Percentiles rank a stretch among this genome's conserved stretches.
Evolutionary conservation across 2,113 vertebrate species (phyloP).

Genomic region (Nymphicus hollandicus): DNA sequence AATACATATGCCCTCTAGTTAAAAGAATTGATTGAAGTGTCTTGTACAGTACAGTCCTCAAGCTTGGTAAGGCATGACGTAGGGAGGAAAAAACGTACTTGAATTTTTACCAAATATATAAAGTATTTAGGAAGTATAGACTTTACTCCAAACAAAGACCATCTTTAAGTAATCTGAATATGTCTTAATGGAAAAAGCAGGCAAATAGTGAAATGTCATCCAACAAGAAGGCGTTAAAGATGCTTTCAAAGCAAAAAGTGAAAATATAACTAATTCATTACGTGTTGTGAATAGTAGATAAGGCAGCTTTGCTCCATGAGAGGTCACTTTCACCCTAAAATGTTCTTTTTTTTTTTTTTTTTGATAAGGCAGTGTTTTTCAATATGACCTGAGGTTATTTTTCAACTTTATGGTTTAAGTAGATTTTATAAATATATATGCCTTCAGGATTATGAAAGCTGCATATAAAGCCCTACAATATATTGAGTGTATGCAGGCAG

Average conservation of each 20-base stretch:
- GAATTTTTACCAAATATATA: conserved; percentile 25
- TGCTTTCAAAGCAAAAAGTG: neutral
- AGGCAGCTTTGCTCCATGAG: neutral
- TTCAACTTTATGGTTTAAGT: neutral
- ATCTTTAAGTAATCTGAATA: neutral
- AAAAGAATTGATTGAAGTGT: neutral
- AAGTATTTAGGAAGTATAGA: neutral
- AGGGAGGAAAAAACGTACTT: conserved; percentile 27
- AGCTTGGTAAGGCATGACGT: neutral
- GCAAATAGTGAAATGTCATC: neutral
- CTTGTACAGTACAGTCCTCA: neutral
- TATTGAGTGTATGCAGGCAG: neutral
- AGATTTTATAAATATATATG: neutral
- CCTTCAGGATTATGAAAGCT: neutral
- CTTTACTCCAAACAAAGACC: neutral
- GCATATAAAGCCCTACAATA: neutral
- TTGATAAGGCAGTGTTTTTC: neutral
- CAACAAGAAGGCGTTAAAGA: neutral
- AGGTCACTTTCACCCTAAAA: neutral
- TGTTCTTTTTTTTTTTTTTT: neutral
- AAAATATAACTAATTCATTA: neutral
- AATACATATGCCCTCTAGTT: neutral
- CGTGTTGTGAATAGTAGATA: neutral
- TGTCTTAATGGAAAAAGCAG: neutral
- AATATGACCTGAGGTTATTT: neutral